phyloP scores from a whole-genome alignment of 2,888 invertebrate genomes.

The Aporophyla nigra region DNA sequence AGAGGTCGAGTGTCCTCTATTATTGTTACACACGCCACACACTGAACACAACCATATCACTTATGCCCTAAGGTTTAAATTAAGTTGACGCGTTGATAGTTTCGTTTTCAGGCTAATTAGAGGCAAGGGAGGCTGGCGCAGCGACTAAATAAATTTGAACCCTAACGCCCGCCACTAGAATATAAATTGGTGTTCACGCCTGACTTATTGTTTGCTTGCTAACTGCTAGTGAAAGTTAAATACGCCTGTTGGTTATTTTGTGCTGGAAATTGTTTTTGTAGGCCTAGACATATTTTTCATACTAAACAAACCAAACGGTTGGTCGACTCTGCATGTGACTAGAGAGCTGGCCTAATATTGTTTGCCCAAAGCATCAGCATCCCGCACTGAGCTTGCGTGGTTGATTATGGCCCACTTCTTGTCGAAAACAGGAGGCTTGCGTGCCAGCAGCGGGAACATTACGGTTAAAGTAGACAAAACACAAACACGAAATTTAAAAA shows the following conservation, averaged over 20 bases:
- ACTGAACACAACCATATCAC: constrained; percentile 70
- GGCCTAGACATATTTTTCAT: background rate
- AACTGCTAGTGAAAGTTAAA: constrained; percentile 60
- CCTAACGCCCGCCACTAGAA: constrained; percentile 68
- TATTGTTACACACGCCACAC: constrained; percentile 76
- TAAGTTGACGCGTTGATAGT: constrained; percentile 64
- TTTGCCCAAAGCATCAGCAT: too few species aligned
- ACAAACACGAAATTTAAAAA: too few species aligned
- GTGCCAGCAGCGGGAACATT: too few species aligned
- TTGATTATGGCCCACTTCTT: too few species aligned
- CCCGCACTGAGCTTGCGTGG: too few species aligned
- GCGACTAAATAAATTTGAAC: constrained; percentile 74
- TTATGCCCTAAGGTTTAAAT: constrained; percentile 68
- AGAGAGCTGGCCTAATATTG: too few species aligned
- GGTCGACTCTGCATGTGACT: too few species aligned
- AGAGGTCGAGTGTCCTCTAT: constrained; percentile 88
- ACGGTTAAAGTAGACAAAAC: too few species aligned
- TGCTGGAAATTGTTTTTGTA: constrained; percentile 34
- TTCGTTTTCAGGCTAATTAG: constrained; percentile 89
- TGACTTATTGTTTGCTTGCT: constrained; percentile 67
- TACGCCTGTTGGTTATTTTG: constrained; percentile 63
- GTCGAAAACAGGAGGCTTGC: too few species aligned
- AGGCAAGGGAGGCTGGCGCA: constrained; percentile 75
- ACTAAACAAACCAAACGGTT: too few species aligned
- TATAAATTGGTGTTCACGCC: constrained; percentile 50